Evolutionary conservation across 2,113 vertebrate species (phyloP).

Genomic region (Erpornis zantholeuca): DNA sequence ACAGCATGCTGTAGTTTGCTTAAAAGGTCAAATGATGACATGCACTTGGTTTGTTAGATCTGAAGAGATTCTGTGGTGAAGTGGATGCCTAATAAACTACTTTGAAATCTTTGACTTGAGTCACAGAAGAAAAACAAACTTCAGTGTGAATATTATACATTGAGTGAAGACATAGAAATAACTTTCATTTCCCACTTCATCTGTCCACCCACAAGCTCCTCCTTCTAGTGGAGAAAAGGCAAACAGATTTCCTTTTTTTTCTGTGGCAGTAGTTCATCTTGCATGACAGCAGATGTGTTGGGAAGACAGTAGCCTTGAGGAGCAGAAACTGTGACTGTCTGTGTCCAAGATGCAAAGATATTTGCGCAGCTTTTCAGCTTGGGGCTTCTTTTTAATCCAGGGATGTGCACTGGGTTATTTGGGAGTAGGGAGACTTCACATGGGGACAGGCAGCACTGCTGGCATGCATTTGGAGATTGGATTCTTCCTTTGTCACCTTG

Average conservation of each 20-base stretch:
- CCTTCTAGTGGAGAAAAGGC: neutral
- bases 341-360: neutral
- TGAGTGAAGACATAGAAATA: neutral
- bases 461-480: neutral
- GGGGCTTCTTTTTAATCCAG: neutral
- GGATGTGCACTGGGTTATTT: neutral
- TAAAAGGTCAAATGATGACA: neutral
- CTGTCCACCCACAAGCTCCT: neutral
- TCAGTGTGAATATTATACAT: neutral
- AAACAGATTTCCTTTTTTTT: neutral
- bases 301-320: neutral
- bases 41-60: neutral
- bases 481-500: neutral
- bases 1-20: neutral
- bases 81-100: neutral
- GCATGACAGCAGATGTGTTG: neutral
- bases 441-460: neutral
- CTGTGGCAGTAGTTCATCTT: neutral
- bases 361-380: neutral
- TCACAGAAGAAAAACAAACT: neutral
- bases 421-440: neutral
- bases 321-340: neutral
- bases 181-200: neutral
- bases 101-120: neutral
- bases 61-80: neutral